These are phyloP conservation scores for Eleutherodactylus coqui DNA, from an alignment of 2,797 vertebrate species.

Conservation along the genomic window DNA sequence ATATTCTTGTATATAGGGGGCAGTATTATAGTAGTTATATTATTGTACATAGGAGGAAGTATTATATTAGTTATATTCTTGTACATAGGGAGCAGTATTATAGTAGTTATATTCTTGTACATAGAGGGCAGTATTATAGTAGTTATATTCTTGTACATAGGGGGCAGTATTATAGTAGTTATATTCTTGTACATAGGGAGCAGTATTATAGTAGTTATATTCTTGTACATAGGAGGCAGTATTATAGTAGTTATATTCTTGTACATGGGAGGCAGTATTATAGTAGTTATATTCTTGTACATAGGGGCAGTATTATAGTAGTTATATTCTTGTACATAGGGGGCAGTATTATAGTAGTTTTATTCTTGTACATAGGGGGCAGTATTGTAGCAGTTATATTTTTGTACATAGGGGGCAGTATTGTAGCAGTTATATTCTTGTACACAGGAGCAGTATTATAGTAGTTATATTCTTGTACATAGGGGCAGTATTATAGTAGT, in stretches of 20 bases:
- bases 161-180: conserved; percentile 9
- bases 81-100: background rate
- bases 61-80: background rate
- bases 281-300: background rate
- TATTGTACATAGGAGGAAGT: conserved; percentile 7
- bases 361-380: background rate
- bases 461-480: background rate
- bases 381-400: conserved; percentile 9
- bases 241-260: conserved; percentile 9
- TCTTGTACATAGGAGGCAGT: background rate
- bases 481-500: no score
- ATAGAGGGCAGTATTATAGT: background rate
- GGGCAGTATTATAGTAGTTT: conserved; percentile 3
- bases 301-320: background rate
- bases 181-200: background rate
- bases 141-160: conserved; percentile 11
- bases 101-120: conserved; percentile 3
- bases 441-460: conserved; percentile 14
- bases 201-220: background rate
- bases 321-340: background rate
- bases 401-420: background rate
- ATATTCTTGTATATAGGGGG: conserved; percentile 8
- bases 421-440: conserved; percentile 1
- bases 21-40: conserved; percentile 13
- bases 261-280: background rate